These are phyloP conservation scores for Lepidocolaptes lacrymiger DNA, from an alignment of 2,797 vertebrate genomes.

Conservation along the genomic window DNA sequence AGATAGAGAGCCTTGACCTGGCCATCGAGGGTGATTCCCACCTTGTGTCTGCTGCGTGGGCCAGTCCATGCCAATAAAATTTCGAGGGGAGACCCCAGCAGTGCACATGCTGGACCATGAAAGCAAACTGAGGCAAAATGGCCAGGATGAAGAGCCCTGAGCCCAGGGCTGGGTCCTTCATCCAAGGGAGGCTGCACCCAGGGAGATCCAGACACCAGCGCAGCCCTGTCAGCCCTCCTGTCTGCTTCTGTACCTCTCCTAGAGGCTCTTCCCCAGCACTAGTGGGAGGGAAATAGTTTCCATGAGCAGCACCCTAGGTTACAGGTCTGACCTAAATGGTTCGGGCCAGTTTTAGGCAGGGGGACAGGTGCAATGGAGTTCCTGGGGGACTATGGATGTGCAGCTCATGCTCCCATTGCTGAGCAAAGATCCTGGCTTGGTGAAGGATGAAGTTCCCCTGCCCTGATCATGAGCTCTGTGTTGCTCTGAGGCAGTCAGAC, in stretches of 20 bases:
- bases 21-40: neutral
- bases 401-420: neutral
- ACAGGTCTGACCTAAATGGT: neutral
- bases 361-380: neutral
- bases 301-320: neutral
- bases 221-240: neutral
- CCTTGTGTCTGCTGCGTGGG: neutral
- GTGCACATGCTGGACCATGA: neutral
- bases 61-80: neutral
- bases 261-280: neutral
- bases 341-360: neutral
- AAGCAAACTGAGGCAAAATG: neutral
- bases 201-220: neutral
- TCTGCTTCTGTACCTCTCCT: neutral
- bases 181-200: neutral
- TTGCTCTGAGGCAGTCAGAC: neutral
- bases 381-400: neutral
- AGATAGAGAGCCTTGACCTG: neutral
- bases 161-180: neutral
- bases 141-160: fast-evolving
- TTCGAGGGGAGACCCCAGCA: fast-evolving
- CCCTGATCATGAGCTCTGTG: neutral
- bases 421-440: neutral
- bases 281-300: neutral
- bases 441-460: neutral